phyloP scores from a whole-genome alignment of 2,113 vertebrate species.

The Xiphophorus maculatus region DNA sequence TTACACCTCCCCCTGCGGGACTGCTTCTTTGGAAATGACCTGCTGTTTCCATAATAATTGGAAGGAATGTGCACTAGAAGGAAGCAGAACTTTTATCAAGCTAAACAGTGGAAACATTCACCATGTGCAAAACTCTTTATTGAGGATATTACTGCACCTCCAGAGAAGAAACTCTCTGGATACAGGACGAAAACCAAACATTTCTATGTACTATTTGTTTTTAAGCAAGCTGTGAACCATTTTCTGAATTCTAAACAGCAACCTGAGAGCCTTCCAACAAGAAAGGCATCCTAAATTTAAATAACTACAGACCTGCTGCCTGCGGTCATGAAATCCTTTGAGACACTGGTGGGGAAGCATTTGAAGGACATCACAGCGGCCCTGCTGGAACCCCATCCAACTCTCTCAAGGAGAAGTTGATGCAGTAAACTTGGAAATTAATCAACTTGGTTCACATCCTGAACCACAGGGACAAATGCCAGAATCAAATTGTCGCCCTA shows the following conservation, averaged over 20 bases:
- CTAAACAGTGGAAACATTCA: slow-evolving; percentile 37
- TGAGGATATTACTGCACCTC: background rate
- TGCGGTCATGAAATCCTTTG: too few relatives aligned
- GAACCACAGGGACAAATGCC: too few relatives aligned
- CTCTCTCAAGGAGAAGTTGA: too few relatives aligned
- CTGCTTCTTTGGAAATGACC: slow-evolving; percentile 35
- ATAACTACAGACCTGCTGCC: too few relatives aligned
- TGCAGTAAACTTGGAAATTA: too few relatives aligned
- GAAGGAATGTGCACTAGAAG: slow-evolving; percentile 33
- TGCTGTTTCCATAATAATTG: slow-evolving; percentile 30
- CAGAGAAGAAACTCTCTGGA: background rate
- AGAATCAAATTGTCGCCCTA: too few relatives aligned
- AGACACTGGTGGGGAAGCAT: too few relatives aligned
- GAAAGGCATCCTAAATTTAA: too few relatives aligned
- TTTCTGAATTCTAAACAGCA: background rate
- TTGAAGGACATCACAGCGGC: too few relatives aligned
- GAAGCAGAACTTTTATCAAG: slow-evolving; percentile 27
- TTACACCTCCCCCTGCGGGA: slow-evolving; percentile 14
- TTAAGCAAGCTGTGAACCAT: background rate
- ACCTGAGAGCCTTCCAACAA: too few relatives aligned
- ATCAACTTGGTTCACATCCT: too few relatives aligned
- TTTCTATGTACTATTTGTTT: slow-evolving; percentile 7
- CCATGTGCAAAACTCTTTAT: background rate
- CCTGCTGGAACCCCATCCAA: too few relatives aligned
- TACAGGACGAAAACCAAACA: background rate